Evolutionary conservation across 2,888 invertebrate genomes (phyloP).

Genomic region (Orchesella flavescens): DNA sequence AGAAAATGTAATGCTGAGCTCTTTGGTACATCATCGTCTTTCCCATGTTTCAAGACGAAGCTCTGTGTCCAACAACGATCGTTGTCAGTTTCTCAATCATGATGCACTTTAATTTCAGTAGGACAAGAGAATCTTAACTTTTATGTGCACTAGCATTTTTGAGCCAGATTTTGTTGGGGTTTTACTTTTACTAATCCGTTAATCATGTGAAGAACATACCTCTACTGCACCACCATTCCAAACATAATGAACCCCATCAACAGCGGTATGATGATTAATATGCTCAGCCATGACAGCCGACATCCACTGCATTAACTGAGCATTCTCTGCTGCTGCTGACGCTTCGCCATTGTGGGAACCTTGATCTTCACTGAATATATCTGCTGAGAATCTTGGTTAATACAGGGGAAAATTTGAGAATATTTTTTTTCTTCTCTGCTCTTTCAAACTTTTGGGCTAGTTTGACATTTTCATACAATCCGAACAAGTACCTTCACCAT

Average conservation of each 20-base stretch:
- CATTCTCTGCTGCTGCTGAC: constrained; percentile 66
- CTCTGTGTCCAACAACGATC: not conserved
- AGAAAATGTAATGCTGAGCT: too few species aligned
- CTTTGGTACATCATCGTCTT: too few species aligned
- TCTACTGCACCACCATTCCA: constrained; percentile 74
- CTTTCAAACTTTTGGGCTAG: not conserved
- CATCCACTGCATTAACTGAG: constrained; percentile 91
- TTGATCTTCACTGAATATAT: constrained; percentile 36
- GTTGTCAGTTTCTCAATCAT: constrained; percentile 33
- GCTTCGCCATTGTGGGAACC: constrained; percentile 60
- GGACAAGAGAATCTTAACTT: not conserved
- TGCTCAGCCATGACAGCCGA: constrained; percentile 94
- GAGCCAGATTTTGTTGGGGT: not conserved
- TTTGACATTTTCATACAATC: not conserved
- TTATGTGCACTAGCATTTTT: not conserved
- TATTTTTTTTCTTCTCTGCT: not conserved
- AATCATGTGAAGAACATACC: constrained; percentile 71
- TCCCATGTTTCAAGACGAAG: not conserved
- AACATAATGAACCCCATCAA: constrained; percentile 83
- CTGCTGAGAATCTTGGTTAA: constrained; percentile 41
- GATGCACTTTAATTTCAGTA: constrained; percentile 38
- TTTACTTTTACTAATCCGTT: constrained; percentile 33
- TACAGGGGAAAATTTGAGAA: constrained; percentile 22
- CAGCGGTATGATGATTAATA: constrained; percentile 81
- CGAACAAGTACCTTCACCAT: not conserved